Conservation (phyloP, 1,140 invertebrate genomes). For the Sitodiplosis mosellana region DNA sequence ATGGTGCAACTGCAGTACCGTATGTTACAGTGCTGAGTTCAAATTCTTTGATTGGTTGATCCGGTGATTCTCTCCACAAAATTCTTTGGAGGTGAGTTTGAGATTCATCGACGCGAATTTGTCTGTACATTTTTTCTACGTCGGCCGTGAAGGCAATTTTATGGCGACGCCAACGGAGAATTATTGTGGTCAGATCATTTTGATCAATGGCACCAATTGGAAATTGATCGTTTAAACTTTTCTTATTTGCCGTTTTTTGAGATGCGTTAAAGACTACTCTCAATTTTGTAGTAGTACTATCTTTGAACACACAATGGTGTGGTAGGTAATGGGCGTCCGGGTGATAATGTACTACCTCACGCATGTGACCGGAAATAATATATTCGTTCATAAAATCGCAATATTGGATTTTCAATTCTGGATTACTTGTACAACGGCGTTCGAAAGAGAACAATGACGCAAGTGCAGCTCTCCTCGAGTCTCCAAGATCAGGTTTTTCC, state of each 20-base stretch:
- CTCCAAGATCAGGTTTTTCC: constrained; percentile 1
- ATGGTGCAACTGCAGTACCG: constrained; percentile 14
- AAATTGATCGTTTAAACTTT: constrained; percentile 22
- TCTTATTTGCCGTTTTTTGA: constrained; percentile 10
- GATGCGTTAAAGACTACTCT: constrained; percentile 26
- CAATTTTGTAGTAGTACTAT: constrained; percentile 13
- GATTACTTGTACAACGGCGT: neutral
- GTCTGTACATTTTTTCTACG: constrained; percentile 13
- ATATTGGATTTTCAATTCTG: constrained; percentile 2
- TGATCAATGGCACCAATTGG: constrained; percentile 14
- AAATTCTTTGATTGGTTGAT: constrained; percentile 4
- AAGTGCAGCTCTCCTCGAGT: constrained; percentile 7
- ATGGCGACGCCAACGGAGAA: constrained; percentile 9
- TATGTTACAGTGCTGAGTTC: constrained; percentile 17
- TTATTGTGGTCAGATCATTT: constrained; percentile 7
- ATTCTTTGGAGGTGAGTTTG: constrained; percentile 12
- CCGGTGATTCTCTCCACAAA: constrained; percentile 8
- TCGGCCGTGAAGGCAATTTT: constrained; percentile 8
- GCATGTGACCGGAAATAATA: constrained; percentile 14
- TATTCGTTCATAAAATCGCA: constrained; percentile 16
- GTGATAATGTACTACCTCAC: constrained; percentile 4
- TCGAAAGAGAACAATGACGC: neutral
- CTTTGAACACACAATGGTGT: constrained; percentile 11
- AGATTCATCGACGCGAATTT: constrained; percentile 8
- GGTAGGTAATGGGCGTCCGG: constrained; percentile 8